Base-by-base conservation (phyloP, 1,140 invertebrate species). In the Galleria mellonella region DNA sequence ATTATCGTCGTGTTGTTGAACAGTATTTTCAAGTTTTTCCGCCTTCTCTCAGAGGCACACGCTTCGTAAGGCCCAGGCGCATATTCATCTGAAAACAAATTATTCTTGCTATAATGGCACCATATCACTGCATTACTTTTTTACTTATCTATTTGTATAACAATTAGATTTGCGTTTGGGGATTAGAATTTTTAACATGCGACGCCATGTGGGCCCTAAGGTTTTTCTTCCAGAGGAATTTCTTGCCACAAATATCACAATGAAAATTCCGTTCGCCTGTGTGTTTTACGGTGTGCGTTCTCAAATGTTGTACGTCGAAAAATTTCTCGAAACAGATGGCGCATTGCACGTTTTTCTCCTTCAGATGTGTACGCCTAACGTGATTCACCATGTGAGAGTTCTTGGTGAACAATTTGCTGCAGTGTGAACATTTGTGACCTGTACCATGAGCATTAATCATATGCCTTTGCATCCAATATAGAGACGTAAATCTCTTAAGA, bases 191-290 rank as follows among this genome's bases (percentile, higher is more conserved):
- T 49, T 63, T 52, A 50, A 47, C 49, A 50, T 75, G 74, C 0
- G 69, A 67, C 0, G 63, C 38, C 61, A 79, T 72, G 28, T 79
- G 75, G 0, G 64, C 64, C 5, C 58, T 57, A 0, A 81, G 49
- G 50, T 75, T 77, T 28, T 72, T 71, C 49, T 81, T 81, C 73
- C 75, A 75, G 2, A 75, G 43, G 33, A 75, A 91, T 69, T 69
- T 86, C 46, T 90, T 89, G 1, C 88, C 88, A 64, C 94, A 95
- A 10, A 90, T 76, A 3, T 89, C 88, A 54, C 88, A 89, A 51
- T 92, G 89, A 61, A 93, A 92, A 12, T 93, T 93, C 38, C 92
- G 90, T 54, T 93, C 91, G 0, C 93, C 92, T 0, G 90, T 91
- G 62, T 90, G 89, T 27, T 81, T 77, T 2, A 85, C 62, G 71